Percentiles rank a stretch among this genome's conserved stretches.
Conservation (phyloP, 2,888 invertebrate species). For the Tyria jacobaeae region DNA sequence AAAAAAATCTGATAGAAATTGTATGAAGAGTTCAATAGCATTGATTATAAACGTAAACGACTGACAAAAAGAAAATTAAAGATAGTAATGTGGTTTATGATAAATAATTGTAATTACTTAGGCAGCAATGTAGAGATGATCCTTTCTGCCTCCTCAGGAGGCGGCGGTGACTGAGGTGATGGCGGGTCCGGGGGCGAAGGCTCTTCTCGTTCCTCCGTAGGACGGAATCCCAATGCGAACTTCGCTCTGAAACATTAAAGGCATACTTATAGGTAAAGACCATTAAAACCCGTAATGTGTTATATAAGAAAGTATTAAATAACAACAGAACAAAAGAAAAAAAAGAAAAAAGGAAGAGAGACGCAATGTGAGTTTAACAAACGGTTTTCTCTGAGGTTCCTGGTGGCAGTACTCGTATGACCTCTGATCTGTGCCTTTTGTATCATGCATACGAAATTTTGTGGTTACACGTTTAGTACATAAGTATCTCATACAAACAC, state of each 20-base stretch:
- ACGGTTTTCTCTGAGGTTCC: too few species aligned
- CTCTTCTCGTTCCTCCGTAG: slow-evolving; percentile 86
- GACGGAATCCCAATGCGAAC: slow-evolving; percentile 90
- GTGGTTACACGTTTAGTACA: too few species aligned
- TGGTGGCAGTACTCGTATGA: too few species aligned
- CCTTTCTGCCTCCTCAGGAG: slow-evolving; percentile 92
- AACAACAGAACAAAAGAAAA: too few species aligned
- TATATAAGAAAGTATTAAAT: background rate
- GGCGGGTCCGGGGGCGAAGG: slow-evolving; percentile 88
- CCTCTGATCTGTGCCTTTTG: too few species aligned
- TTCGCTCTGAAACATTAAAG: slow-evolving; percentile 85
- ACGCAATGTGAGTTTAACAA: too few species aligned
- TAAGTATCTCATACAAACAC: too few species aligned
- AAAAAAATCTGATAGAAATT: background rate
- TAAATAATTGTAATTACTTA: slow-evolving; percentile 80
- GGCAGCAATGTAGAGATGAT: slow-evolving; percentile 92
- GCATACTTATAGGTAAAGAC: background rate
- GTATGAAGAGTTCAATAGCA: too few species aligned
- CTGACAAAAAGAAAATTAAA: background rate
- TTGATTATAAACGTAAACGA: too few species aligned
- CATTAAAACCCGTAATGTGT: too few species aligned
- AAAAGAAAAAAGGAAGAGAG: too few species aligned
- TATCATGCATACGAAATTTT: too few species aligned
- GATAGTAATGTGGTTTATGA: background rate
- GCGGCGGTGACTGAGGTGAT: slow-evolving; percentile 89